Evolutionary conservation across 2,113 vertebrate species (phyloP).

Genomic region (Myrmophylax atrothorax): DNA sequence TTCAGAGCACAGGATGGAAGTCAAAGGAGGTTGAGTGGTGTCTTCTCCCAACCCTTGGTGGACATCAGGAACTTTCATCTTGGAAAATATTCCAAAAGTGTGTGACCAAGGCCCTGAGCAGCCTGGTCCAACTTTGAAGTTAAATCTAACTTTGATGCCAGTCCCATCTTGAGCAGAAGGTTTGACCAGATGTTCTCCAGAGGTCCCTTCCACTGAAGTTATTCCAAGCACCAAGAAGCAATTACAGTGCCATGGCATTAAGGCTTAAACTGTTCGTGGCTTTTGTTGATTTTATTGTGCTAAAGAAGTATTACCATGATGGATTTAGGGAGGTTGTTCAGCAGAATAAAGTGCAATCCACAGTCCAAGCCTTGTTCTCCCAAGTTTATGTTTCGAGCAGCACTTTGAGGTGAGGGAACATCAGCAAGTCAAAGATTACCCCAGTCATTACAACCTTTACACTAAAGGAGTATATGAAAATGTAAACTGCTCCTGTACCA

Average conservation of each 20-base stretch:
- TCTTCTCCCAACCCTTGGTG: not conserved
- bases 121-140: not conserved
- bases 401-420: not conserved
- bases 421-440: slow-evolving; percentile 31
- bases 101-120: not conserved
- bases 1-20: not conserved
- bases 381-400: not conserved
- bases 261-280: not conserved
- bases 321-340: not conserved
- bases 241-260: not conserved
- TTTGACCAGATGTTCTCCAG: not conserved
- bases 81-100: not conserved
- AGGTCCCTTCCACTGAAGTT: not conserved
- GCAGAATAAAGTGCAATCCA: not conserved
- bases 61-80: not conserved
- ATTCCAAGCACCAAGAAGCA: not conserved
- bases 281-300: not conserved
- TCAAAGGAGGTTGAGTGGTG: accelerated
- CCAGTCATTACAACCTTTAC: slow-evolving; percentile 31
- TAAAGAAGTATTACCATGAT: not conserved
- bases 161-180: not conserved
- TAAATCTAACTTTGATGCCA: not conserved
- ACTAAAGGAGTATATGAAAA: slow-evolving; percentile 58
- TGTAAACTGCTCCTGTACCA: slow-evolving; percentile 37
- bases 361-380: not conserved